A percentile compares a stretch with the other conserved stretches of the same genome.
These are phyloP conservation scores for Laterallus jamaicensis DNA, from an alignment of 2,113 vertebrate genomes.

Conservation along the genomic window DNA sequence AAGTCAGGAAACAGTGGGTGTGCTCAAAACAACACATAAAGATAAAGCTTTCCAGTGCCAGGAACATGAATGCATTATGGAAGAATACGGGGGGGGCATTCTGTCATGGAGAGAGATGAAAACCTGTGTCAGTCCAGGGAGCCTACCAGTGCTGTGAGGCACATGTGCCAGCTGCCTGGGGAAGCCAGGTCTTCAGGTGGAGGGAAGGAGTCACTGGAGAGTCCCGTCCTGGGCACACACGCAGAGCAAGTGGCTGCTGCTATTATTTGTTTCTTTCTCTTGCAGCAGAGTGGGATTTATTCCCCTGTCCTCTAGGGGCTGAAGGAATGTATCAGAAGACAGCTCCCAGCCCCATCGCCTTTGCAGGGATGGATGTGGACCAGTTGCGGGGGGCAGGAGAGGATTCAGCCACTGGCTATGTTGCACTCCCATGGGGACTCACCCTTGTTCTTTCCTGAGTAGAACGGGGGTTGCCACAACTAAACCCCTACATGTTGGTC, in stretches of 20 bases:
- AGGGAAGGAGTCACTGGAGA: neutral
- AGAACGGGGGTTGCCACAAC: neutral
- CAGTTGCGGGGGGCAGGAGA: neutral
- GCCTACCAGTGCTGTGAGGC: neutral
- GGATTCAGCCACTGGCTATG: neutral
- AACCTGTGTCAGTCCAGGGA: neutral
- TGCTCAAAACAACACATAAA: conserved; percentile 47
- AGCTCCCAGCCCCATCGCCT: neutral
- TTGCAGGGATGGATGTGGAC: neutral
- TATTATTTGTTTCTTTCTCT: neutral
- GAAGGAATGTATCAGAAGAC: neutral
- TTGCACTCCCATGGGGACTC: neutral
- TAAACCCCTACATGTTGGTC: rapidly evolving
- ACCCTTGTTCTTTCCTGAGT: neutral
- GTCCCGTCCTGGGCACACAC: neutral
- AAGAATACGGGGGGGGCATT: conserved; percentile 26
- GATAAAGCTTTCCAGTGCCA: conserved; percentile 58
- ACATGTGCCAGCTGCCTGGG: rapidly evolving
- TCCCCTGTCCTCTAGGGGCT: neutral
- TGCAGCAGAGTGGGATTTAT: neutral
- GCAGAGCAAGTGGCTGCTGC: neutral
- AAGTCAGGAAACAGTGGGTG: conserved; percentile 67
- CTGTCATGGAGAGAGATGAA: neutral
- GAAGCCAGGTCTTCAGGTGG: neutral
- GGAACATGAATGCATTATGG: conserved; percentile 42